Conservation (phyloP, 2,797 vertebrate genomes). For the Hapalemur alaotrensis region DNA sequence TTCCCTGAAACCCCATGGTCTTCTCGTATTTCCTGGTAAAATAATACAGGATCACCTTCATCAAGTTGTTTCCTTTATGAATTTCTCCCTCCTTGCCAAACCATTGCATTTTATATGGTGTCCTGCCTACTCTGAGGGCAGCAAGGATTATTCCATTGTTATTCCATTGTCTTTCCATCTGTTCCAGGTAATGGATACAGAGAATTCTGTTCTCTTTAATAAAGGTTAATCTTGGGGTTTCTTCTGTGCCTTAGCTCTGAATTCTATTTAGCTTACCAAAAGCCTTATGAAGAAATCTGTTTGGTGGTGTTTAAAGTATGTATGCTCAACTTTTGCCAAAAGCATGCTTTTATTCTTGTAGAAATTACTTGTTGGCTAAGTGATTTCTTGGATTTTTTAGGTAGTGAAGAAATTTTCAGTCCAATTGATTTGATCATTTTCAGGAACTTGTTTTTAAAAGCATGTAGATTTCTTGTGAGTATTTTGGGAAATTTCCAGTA, state of each 20-base stretch:
- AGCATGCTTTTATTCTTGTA: neutral
- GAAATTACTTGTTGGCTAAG: constrained; percentile 14
- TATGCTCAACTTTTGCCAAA: neutral
- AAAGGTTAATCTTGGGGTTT: neutral
- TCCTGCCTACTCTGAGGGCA: neutral
- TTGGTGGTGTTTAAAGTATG: neutral
- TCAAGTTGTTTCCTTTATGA: neutral
- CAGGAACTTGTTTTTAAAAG: constrained; percentile 39
- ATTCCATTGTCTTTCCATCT: neutral
- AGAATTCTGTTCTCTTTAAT: neutral
- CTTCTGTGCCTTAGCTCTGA: neutral
- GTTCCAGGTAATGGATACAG: neutral
- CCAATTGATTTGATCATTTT: constrained; percentile 31
- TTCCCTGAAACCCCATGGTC: neutral
- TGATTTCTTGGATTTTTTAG: constrained; percentile 27
- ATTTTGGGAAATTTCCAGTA: constrained; percentile 19
- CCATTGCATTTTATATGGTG: neutral
- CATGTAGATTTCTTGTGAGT: constrained; percentile 12
- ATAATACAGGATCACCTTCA: neutral
- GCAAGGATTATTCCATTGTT: neutral
- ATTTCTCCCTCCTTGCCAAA: neutral
- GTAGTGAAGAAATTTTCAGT: constrained; percentile 6
- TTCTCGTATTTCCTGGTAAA: neutral
- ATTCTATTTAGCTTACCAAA: constrained; percentile 36
- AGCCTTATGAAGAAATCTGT: constrained; percentile 40